A percentile compares a stretch with the other conserved stretches of the same genome.
Evolutionary conservation across 2,888 invertebrate genomes (phyloP).

Genomic region (Pemphredon lugubris): DNA sequence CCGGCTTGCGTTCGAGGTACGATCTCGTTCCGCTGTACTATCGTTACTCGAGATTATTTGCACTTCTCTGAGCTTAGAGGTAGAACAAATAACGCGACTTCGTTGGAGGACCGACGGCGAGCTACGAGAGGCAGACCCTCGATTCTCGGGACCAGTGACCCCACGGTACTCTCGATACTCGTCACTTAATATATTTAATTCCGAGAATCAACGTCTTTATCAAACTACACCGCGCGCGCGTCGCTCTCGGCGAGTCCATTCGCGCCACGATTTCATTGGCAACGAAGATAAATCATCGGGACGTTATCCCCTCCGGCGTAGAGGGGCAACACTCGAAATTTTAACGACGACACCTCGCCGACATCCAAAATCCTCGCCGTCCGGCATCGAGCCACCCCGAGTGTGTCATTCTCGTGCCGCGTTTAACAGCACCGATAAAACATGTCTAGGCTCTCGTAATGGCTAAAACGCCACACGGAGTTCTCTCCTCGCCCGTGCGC

Average conservation of each 20-base stretch:
- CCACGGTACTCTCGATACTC: no score
- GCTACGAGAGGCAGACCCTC: constrained; percentile 30
- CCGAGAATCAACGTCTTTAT: no score
- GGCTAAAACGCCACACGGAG: constrained; percentile 24
- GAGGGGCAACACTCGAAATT: constrained; percentile 41
- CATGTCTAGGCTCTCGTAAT: constrained; percentile 53
- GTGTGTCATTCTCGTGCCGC: constrained; percentile 62
- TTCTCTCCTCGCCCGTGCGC: constrained; percentile 26
- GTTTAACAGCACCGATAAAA: constrained; percentile 72
- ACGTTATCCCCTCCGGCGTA: constrained; percentile 53
- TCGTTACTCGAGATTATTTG: constrained; percentile 51
- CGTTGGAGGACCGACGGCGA: background rate
- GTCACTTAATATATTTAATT: no score
- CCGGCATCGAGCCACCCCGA: constrained; percentile 48
- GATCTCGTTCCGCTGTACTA: constrained; percentile 29
- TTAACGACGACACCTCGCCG: constrained; percentile 63
- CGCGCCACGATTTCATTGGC: background rate
- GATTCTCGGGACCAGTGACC: constrained; percentile 33
- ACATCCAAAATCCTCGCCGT: constrained; percentile 44
- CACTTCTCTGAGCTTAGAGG: constrained; percentile 17
- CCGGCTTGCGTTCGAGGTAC: constrained; percentile 38
- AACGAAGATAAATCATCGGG: constrained; percentile 47
- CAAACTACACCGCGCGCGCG: no score
- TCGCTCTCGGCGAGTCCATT: no score
- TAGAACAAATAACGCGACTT: constrained; percentile 40